A percentile compares a stretch with the other conserved stretches of the same genome.
Evolutionary conservation across 2,113 vertebrate genomes (phyloP).

Genomic region (Bucco capensis): DNA sequence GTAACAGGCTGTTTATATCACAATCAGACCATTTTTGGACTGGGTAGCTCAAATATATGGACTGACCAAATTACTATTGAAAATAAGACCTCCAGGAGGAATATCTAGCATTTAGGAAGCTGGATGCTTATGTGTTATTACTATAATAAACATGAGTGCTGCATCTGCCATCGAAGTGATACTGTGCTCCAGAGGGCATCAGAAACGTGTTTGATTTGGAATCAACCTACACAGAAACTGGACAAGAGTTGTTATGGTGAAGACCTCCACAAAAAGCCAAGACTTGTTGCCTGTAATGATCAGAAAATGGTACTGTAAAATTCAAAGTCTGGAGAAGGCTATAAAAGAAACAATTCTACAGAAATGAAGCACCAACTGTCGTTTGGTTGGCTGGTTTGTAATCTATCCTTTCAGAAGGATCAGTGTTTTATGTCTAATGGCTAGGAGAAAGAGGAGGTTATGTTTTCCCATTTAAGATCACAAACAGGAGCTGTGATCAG

Average conservation of each 20-base stretch:
- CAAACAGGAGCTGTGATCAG: not conserved
- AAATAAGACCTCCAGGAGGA: not conserved
- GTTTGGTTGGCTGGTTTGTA: not conserved
- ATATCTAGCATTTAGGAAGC: not conserved
- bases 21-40: not conserved
- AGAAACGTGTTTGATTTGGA: not conserved
- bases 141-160: not conserved
- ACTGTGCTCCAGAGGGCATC: not conserved
- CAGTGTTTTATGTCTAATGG: not conserved
- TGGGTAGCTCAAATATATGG: not conserved
- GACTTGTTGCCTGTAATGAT: not conserved
- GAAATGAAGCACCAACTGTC: not conserved
- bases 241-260: not conserved
- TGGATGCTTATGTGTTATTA: not conserved
- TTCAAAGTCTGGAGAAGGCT: not conserved
- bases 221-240: not conserved
- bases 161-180: not conserved
- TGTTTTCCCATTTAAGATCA: not conserved
- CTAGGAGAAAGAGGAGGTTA: not conserved
- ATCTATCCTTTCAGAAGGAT: constrained; percentile 8
- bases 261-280: not conserved
- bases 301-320: not conserved
- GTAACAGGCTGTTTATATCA: not conserved
- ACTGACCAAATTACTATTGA: not conserved
- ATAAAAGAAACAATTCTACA: not conserved